These are phyloP conservation scores for Aculops lycopersici DNA, from an alignment of 1,140 invertebrate genomes.

Conservation along the genomic window DNA sequence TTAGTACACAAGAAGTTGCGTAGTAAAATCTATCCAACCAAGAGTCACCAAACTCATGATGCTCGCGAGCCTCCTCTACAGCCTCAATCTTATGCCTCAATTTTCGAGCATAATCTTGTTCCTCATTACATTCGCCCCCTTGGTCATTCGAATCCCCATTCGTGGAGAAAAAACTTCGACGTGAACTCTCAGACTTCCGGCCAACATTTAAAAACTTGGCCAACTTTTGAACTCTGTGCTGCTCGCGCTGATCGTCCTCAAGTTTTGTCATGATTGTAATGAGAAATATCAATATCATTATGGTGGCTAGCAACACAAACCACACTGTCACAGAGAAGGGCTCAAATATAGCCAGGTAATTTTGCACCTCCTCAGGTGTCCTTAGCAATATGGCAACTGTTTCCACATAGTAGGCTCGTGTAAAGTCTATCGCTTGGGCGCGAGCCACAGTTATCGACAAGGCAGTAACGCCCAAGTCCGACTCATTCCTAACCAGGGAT, in stretches of 20 bases:
- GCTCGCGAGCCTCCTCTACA: too few relatives aligned
- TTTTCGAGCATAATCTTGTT: too few relatives aligned
- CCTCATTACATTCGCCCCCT: too few relatives aligned
- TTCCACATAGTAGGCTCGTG: not conserved
- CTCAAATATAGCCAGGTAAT: not conserved
- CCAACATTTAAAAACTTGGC: conserved; percentile 23
- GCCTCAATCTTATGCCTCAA: too few relatives aligned
- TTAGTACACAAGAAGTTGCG: not conserved
- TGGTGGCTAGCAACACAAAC: not conserved
- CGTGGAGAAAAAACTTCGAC: too few relatives aligned
- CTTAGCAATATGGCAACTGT: not conserved
- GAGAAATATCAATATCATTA: not conserved
- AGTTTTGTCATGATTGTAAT: not conserved
- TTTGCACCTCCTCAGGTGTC: not conserved
- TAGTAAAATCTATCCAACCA: not conserved
- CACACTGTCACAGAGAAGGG: not conserved
- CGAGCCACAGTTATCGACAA: not conserved
- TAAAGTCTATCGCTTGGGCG: not conserved
- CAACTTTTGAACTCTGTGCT: too few relatives aligned
- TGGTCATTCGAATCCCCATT: too few relatives aligned
- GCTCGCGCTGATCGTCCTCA: too few relatives aligned
- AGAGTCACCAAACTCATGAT: too few relatives aligned
- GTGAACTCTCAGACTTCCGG: conserved; percentile 17
- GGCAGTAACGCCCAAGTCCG: not conserved
- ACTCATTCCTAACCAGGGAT: not conserved